phyloP scores from a whole-genome alignment of 2,888 invertebrate species.

The Dynastes grantii region DNA sequence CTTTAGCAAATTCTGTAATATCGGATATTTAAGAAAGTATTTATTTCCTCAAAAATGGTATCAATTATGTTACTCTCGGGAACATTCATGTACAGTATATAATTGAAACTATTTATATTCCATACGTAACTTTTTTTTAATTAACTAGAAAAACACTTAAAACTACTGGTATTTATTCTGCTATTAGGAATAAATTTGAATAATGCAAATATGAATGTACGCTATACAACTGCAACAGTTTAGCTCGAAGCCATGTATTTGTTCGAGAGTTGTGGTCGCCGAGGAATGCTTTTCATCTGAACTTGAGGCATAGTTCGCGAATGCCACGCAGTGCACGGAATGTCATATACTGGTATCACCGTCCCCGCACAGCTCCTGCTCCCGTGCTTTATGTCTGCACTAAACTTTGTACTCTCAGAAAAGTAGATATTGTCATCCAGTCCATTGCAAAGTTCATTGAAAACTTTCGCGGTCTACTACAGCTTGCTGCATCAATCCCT shows the following conservation, averaged over 20 bases:
- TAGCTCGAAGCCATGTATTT: slow-evolving; percentile 67
- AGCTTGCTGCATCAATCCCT: slow-evolving; percentile 52
- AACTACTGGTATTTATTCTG: slow-evolving; percentile 22
- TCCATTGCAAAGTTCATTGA: slow-evolving; percentile 59
- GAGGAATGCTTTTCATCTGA: slow-evolving; percentile 71
- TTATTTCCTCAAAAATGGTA: background rate
- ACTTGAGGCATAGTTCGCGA: slow-evolving; percentile 70
- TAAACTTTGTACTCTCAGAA: slow-evolving; percentile 61
- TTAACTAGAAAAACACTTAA: slow-evolving; percentile 15
- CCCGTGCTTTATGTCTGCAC: slow-evolving; percentile 58
- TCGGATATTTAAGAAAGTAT: too few relatives aligned
- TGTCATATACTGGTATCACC: slow-evolving; percentile 66
- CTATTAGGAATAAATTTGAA: slow-evolving; percentile 47
- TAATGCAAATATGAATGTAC: slow-evolving; percentile 55
- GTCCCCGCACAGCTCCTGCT: slow-evolving; percentile 51
- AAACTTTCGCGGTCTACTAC: slow-evolving; percentile 53
- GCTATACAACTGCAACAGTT: slow-evolving; percentile 61
- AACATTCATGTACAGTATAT: background rate
- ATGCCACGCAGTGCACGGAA: slow-evolving; percentile 68
- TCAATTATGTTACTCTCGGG: background rate
- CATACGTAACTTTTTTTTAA: background rate
- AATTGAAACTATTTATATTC: background rate
- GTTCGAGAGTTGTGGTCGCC: slow-evolving; percentile 69
- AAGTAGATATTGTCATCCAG: slow-evolving; percentile 60
- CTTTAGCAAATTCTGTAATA: too few relatives aligned